Base-by-base conservation (phyloP, 2,797 vertebrate genomes). In the Botia almorhae region DNA sequence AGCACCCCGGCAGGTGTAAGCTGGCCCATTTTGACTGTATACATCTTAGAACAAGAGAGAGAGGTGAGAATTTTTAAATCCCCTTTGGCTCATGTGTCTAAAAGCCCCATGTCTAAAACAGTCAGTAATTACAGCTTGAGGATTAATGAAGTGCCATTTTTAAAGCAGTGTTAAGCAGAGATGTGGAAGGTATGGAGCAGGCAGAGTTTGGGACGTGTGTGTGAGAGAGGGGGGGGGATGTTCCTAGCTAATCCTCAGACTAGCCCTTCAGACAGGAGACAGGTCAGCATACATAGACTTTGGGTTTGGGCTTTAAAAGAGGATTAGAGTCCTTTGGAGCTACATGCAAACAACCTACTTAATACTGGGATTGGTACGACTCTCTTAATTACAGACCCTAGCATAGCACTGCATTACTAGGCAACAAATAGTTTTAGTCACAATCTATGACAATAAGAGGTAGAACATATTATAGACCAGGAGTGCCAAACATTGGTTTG, bases 271-370 rank as follows among this genome's bases (percentile, higher is more conserved):
- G 73, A 81, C 78, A 83, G 82, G 68, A 84, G 85, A 82, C 82
- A 80, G 84, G 91, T 93, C 91, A 93, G 93, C 91, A 93, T 87
- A 89, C 83, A 80, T 86, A 91, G 90, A 93, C 91, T 93, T 93
- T 93, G 89, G 89, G 89, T 91, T 92, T 92, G 91, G 92, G 88
- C 92, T 91, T 91, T 90, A 90, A 82, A 92, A 92, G 92, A 88
- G 86, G 91, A 93, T 94, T 93, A 92, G 7, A 80, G 60, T 73
- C 33, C 89, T 92, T 92, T 90, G 87, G 86, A 87, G 87, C 88
- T 86, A 87, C 83, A 76, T 91, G 85, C 78, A 86, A 82, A 84
- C 82, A 84, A 69, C 78, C 80, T 74, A 72, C 65, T 73, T 80
- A 70, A 53, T 55, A 50, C 64, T 56, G 90, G 94, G 94, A 72